Evolutionary conservation across 2,797 vertebrate species (phyloP), one percentile per base, ranked within the genome.

Genomic region (Scarus forsteni): DNA sequence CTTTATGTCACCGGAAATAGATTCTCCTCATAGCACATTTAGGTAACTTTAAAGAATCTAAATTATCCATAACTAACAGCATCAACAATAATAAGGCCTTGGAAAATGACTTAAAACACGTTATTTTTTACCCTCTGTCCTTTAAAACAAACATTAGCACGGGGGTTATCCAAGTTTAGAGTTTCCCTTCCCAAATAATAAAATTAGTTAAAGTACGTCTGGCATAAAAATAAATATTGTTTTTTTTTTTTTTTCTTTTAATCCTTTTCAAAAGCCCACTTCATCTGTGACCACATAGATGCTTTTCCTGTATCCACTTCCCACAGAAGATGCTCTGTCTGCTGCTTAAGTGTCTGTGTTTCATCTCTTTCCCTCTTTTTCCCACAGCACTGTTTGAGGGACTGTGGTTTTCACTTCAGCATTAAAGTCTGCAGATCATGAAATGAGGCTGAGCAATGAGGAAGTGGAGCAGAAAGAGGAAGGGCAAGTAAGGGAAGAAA

Each of bases 401-500:
- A 60, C 36, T 44, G 19, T 1, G 3, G 7, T 52, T 61, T 67
- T 16, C 36, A 36, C 43, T 56, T 43, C 42, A 53, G 80, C n/a
- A 6, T 8, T 51, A 13, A 34, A 39, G 60, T 75, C 46, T 60
- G 34, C 61, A 19, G 10, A 50, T 56, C 75, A 65, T 77, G 56
- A 77, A 72, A 78, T 61, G 44, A 66, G 40, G 62, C 44, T 65
- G 49, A 78, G 75, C 27, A 19, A 83, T 46, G 16, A 88, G 65
- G 80, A 93, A 92, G 69, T 90, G 85, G 83, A 90, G 90, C 87
- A 88, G 85, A 91, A 90, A 78, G 59, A 73, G 71, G 70, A 75
- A 73, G 34, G 52, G 63, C 40, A 58, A 59, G 59, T 66, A 53
- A 59, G 57, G 60, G 16, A 36, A 60, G 52, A 49, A 64, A 75